Base-by-base conservation (phyloP, 2,113 vertebrate species). In the Triplophysa rosa region DNA sequence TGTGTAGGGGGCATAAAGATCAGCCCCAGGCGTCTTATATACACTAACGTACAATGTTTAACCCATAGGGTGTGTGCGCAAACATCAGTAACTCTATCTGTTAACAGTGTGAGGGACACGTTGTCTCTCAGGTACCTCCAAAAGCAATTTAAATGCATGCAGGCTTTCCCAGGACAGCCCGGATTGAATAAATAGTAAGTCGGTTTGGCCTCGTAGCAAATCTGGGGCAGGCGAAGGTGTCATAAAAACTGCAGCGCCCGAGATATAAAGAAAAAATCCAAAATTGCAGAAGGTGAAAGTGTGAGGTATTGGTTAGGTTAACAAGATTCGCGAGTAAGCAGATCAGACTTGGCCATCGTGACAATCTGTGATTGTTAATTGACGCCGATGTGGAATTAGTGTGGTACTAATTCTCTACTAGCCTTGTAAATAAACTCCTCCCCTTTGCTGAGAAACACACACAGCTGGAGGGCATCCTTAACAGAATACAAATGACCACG, bases 11-110 rank as follows among this genome's bases (percentile, higher is more conserved):
- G 17, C 6, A 68, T 40, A 79, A 21, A 64, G 45, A 42, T n/a
- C 67, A 47, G 67, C 67, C 74, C 87, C 75, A 74, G 85, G 80
- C 79, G 83, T 68, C 78, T 63, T 70, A 84, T 33, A 84, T 63
- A 84, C 68, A 73, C 58, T 83, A 59, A 56, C 84, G 84, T 62
- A 65, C 54, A 74, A 58, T 23, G 13, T 61, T 73, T 21, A 67
- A 58, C 64, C 65, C 66, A 80, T 10, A 74, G 58, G 40, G 40
- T 74, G 16, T 10, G 1, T 17, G 37, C 17, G 14, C 37, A 76
- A 40, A 75, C 72, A 75, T 75, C 56, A 45, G 37, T 13, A 62
- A 47, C 37, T 45, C 58, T 26, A 75, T 63, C 59, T 49, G 45
- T 49, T 62, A 47, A 63, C 71, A 74, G 14, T 47, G 62, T 24